A percentile compares a stretch with the other conserved stretches of the same genome.
Evolutionary conservation across 1,140 invertebrate genomes (phyloP).

Genomic region (Eupristina koningsbergeri): DNA sequence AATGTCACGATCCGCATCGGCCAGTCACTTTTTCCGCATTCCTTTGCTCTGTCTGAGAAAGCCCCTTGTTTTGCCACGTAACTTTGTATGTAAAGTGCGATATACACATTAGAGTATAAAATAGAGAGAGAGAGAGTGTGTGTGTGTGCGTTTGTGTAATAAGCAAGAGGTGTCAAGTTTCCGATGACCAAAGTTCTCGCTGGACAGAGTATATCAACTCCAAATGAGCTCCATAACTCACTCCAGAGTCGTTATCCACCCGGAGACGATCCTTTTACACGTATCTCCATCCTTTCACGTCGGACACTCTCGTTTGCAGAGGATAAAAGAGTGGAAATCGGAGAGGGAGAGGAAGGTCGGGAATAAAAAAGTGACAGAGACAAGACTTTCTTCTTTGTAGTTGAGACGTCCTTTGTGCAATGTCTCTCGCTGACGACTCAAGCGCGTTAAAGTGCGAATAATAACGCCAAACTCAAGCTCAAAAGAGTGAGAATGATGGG

Average conservation of each 20-base stretch:
- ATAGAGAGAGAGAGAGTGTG: no score
- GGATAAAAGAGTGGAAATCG: neutral
- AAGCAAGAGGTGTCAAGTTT: no score
- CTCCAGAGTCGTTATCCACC: neutral
- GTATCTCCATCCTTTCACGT: neutral
- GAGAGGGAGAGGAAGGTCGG: no score
- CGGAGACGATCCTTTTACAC: neutral
- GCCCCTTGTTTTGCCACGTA: neutral
- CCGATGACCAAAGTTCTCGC: no score
- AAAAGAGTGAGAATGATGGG: neutral
- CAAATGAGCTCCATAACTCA: neutral
- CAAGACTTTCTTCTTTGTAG: neutral
- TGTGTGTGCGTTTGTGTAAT: no score
- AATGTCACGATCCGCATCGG: slow-evolving; percentile 35
- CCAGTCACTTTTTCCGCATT: slow-evolving; percentile 48
- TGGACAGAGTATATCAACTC: no score
- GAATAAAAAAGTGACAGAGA: neutral
- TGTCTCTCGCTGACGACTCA: neutral
- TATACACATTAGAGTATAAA: no score
- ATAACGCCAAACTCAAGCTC: no score
- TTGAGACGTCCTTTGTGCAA: neutral
- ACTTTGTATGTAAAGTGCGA: neutral
- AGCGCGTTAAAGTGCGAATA: slow-evolving; percentile 15
- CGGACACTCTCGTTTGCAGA: neutral
- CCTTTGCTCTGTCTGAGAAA: slow-evolving; percentile 17